phyloP scores from a whole-genome alignment of 35 echinoderm and acorn worm species.

The Heliocidaris erythrogramma region DNA sequence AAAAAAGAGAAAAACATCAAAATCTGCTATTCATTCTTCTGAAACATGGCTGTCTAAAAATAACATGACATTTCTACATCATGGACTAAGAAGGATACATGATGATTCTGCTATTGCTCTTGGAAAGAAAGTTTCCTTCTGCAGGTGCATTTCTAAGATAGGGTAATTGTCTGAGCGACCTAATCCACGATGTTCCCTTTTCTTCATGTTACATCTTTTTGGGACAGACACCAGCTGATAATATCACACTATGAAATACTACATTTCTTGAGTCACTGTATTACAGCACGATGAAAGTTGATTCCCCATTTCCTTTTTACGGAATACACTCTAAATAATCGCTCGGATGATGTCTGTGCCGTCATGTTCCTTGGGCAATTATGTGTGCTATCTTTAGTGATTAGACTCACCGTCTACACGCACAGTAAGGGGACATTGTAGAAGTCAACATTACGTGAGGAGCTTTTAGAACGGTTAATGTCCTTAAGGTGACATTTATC shows the following conservation, averaged over 20 bases:
- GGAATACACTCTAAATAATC: not conserved
- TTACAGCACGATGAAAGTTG: not conserved
- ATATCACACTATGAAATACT: not conserved
- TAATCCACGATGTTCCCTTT: not conserved
- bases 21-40: not conserved
- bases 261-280: not conserved
- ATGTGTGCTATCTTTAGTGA: not conserved
- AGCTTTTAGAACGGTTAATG: not conserved
- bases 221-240: not conserved
- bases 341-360: not conserved
- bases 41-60: not conserved
- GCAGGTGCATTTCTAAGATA: not conserved
- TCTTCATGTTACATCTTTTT: not conserved
- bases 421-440: not conserved
- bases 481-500: not conserved
- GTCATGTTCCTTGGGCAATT: conserved; percentile 10
- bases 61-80: not conserved
- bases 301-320: not conserved
- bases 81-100: not conserved
- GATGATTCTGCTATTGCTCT: not conserved
- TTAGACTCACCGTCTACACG: not conserved
- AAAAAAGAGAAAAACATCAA: not conserved
- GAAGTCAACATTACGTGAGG: not conserved
- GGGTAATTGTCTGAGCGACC: not conserved
- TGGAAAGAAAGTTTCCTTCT: not conserved